Conservation (phyloP, 2,888 invertebrate genomes). For the Drosophila merina region DNA sequence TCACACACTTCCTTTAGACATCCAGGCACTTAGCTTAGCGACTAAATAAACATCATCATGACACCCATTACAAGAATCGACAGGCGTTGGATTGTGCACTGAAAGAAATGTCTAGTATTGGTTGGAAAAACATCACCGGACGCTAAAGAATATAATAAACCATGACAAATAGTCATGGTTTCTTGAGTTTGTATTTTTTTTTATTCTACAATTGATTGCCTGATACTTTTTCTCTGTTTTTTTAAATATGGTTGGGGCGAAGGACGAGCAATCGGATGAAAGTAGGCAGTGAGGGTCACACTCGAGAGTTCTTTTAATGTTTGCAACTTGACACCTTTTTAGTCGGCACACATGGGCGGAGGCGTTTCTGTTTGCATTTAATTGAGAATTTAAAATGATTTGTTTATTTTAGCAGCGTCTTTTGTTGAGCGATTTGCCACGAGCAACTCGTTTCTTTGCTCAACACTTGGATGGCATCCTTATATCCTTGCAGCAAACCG, state of each 20-base stretch:
- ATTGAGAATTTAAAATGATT: conserved; percentile 82
- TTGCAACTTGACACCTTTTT: conserved; percentile 75
- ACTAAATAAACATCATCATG: conserved; percentile 70
- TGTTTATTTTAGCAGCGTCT: conserved; percentile 72
- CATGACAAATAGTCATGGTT: neutral
- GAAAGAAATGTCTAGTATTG: neutral
- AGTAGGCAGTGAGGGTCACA: conserved; percentile 52
- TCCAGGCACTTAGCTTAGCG: conserved; percentile 52
- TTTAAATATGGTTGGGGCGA: conserved; percentile 10
- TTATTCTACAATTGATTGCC: neutral
- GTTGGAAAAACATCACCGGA: no score
- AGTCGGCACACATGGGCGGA: conserved; percentile 24
- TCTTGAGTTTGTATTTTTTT: no score
- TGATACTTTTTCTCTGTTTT: conserved; percentile 1
- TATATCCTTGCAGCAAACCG: conserved; percentile 8
- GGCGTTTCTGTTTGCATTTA: conserved; percentile 63
- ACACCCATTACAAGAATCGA: conserved; percentile 69
- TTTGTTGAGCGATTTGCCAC: conserved; percentile 71
- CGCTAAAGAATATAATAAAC: no score
- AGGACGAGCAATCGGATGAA: neutral
- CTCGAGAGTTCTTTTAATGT: conserved; percentile 56
- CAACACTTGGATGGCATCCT: conserved; percentile 53
- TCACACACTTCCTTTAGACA: conserved; percentile 28
- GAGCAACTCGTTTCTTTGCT: conserved; percentile 69
- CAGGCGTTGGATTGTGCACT: conserved; percentile 21